phyloP scores from a whole-genome alignment of 1,140 invertebrate species.

The Leptinotarsa undecemlineata region DNA sequence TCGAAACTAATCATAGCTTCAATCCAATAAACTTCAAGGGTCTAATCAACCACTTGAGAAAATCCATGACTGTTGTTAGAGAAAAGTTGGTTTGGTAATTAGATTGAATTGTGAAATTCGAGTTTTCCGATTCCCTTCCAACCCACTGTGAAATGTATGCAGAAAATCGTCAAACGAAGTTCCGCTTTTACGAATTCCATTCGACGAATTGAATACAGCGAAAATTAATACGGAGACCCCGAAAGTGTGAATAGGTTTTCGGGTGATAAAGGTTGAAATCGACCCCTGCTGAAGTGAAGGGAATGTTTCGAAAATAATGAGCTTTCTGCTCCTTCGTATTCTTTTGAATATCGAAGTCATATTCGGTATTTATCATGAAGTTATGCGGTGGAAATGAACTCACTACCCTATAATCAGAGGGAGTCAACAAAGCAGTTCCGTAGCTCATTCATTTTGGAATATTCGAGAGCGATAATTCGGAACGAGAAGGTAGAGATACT shows the following conservation, averaged over 20 bases:
- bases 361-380: background rate
- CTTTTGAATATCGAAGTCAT: background rate
- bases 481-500: too few species aligned
- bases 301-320: slow-evolving; percentile 15
- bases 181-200: background rate
- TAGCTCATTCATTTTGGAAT: background rate
- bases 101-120: background rate
- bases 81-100: slow-evolving; percentile 3
- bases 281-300: background rate
- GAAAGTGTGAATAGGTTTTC: slow-evolving; percentile 7
- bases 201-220: slow-evolving; percentile 11
- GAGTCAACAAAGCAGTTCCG: background rate
- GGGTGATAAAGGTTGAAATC: slow-evolving; percentile 4
- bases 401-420: background rate
- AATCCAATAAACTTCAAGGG: background rate
- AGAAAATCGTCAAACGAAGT: slow-evolving; percentile 7
- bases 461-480: background rate
- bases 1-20: too few species aligned
- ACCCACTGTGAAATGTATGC: background rate
- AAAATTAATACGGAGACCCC: slow-evolving; percentile 6
- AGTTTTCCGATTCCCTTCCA: background rate
- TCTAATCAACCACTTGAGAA: background rate
- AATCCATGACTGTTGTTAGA: background rate
- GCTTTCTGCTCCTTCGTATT: background rate
- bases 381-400: background rate